These are phyloP conservation scores for Phodopus roborovskii DNA, from an alignment of 2,113 vertebrate species.

Conservation along the genomic window DNA sequence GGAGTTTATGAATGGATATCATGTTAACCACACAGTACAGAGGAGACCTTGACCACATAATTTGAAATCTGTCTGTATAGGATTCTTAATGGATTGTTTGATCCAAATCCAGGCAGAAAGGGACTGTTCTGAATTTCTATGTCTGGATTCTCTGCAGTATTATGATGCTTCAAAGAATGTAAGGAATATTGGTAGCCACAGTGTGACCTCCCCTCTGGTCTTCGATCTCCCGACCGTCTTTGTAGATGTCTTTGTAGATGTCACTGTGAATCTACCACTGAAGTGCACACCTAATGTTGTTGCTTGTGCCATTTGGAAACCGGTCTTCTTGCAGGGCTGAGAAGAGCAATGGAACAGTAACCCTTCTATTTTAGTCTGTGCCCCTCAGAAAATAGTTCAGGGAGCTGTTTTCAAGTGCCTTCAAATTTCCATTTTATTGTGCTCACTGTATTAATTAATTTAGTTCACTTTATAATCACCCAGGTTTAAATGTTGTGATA, in stretches of 20 bases:
- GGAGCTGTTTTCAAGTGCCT: background rate
- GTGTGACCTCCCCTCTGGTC: background rate
- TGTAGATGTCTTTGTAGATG: background rate
- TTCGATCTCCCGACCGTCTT: background rate
- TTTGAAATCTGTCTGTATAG: background rate
- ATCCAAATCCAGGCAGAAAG: background rate
- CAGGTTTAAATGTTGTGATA: background rate
- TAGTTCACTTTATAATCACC: background rate
- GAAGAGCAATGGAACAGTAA: background rate
- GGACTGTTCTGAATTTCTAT: background rate
- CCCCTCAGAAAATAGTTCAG: slow-evolving; percentile 13
- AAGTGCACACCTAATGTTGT: too few species aligned
- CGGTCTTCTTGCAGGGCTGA: background rate
- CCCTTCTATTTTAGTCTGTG: background rate
- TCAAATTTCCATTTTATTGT: background rate
- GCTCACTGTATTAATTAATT: background rate
- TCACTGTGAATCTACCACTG: too few species aligned
- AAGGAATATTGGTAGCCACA: background rate
- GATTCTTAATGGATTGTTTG: background rate
- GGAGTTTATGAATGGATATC: background rate
- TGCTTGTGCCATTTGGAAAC: background rate
- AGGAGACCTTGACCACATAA: background rate
- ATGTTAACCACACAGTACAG: background rate
- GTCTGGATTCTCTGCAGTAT: background rate
- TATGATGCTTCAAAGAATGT: background rate